Evolutionary conservation across 1,140 invertebrate species (phyloP), one percentile per base, ranked within the genome.

Genomic region (Pseudomyrmex pallidus): DNA sequence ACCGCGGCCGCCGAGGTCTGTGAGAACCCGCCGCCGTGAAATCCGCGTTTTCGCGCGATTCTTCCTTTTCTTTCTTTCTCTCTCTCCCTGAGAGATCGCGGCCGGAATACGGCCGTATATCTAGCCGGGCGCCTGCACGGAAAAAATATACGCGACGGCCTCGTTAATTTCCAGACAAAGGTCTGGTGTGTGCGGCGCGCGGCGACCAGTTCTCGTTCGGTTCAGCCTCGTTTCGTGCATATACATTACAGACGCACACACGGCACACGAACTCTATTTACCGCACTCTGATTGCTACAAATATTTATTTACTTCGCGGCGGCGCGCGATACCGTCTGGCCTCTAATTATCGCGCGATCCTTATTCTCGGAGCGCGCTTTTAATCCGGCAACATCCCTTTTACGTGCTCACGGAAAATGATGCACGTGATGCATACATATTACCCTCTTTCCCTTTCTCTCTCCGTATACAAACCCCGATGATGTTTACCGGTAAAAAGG

Each of bases 101-200:
- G 22, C 76, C 46, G 66, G 64, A 70, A 70, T 48, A 61, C 76
- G 76, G 35, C 12, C 48, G n/a, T 77, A 77, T 67, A 77, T 77
- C 63, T 48, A 46, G 13, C 10, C 63, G 63, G 63, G 63, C 63
- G 74, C 15, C 54, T 72, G 54, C 22, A 59, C 66, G 66, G 66
- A 72, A 80, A 70, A 80, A 80, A 80, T 72, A 80, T 72, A 46
- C 64, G 54, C 76, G 54, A 72, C 66, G 54, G 54, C 56, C 76
- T 72, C 76, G 76, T 80, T 80, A 80, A 80, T 80, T 80, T 70
- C 44, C 54, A 80, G 54, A 80, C 66, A 50, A 72, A 80, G 54
- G 44, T 76, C 59, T 76, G 73, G 13, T 35, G 61, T 35, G 61
- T 35, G 25, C 10, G 25, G 44, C 56, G 72, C 10, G 25, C 10